phyloP scores from a whole-genome alignment of 2,888 invertebrate species.

The Pimpla rufipes region DNA sequence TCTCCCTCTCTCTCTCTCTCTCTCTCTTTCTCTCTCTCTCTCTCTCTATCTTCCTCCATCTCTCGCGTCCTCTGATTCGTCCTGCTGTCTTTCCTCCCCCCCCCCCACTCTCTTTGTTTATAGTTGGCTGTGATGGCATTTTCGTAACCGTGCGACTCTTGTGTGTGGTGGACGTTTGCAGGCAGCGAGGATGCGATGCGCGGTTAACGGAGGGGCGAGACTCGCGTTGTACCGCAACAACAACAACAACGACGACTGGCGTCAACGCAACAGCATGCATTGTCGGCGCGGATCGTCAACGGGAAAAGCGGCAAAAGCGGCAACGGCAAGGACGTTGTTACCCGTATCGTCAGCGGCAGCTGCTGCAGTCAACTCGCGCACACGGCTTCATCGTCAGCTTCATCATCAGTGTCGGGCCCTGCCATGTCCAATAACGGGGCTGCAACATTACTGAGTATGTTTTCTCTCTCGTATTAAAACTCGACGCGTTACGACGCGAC shows the following conservation, averaged over 20 bases:
- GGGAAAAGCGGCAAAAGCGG: constrained; percentile 52
- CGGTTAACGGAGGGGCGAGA: constrained; percentile 74
- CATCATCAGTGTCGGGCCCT: constrained; percentile 75
- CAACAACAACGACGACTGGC: constrained; percentile 74
- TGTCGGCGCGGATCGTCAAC: constrained; percentile 54
- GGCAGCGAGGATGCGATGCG: constrained; percentile 73
- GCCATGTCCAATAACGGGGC: constrained; percentile 78
- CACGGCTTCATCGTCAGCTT: constrained; percentile 64
- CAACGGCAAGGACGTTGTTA: constrained; percentile 42
- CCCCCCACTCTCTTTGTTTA: constrained; percentile 21
- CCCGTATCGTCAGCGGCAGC: constrained; percentile 46
- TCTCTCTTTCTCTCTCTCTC: constrained; percentile 33
- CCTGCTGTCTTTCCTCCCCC: constrained; percentile 47
- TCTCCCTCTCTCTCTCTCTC: constrained; percentile 13
- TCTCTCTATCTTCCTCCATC: constrained; percentile 5
- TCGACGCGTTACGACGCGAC: no score
- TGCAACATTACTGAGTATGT: constrained; percentile 76
- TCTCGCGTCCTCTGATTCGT: constrained; percentile 40
- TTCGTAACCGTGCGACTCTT: constrained; percentile 31
- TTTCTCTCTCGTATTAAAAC: not conserved
- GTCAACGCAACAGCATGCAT: constrained; percentile 59
- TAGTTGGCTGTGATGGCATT: constrained; percentile 4
- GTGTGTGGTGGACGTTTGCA: constrained; percentile 63
- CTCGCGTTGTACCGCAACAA: constrained; percentile 73
- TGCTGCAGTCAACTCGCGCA: constrained; percentile 30